Conservation (phyloP, 2,888 invertebrate species). For the Trachelus stipa region DNA sequence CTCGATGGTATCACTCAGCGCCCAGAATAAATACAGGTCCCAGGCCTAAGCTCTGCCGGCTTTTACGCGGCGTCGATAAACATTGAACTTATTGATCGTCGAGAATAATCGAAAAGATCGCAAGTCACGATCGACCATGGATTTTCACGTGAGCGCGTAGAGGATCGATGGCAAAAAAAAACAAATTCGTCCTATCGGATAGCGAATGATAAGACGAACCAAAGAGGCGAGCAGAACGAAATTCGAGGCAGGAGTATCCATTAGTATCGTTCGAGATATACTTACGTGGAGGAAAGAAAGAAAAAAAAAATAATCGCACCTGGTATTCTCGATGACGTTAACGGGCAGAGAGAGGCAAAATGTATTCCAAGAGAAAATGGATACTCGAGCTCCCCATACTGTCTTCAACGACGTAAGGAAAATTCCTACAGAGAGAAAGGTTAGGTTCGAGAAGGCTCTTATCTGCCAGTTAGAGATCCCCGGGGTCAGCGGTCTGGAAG, state of each 20-base stretch:
- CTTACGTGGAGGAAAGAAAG: background rate
- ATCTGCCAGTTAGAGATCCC: background rate
- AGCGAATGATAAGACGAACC: background rate
- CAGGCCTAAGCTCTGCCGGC: background rate
- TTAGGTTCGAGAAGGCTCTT: background rate
- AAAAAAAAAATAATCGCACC: background rate
- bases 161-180: background rate
- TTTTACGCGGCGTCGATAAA: background rate
- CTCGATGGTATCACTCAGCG: background rate
- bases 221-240: too few relatives aligned
- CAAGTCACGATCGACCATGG: background rate
- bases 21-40: background rate
- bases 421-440: background rate
- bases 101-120: background rate
- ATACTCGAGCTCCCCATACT: background rate
- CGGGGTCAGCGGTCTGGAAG: conserved; percentile 9
- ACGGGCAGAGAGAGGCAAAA: background rate
- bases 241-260: background rate
- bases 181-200: background rate
- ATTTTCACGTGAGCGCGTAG: background rate
- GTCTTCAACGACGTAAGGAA: background rate
- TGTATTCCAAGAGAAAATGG: background rate
- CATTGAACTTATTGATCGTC: background rate
- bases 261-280: background rate
- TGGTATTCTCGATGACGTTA: background rate